phyloP scores from a whole-genome alignment of 2,888 invertebrate species.

The Tuberolachnus salignus region DNA sequence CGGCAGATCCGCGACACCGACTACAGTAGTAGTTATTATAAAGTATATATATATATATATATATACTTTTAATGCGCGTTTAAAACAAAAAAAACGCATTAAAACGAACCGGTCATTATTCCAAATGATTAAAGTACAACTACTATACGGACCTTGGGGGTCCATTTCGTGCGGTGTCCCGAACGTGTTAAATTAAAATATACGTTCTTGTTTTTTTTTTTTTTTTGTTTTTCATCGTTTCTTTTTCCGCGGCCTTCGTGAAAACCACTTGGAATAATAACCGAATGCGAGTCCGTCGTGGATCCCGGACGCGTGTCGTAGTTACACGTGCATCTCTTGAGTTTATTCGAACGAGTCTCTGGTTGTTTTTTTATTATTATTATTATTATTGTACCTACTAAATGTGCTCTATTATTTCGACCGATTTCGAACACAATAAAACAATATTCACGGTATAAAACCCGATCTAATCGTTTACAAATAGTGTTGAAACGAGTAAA shows the following conservation, averaged over 20 bases:
- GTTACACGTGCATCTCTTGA: background rate
- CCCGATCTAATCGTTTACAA: too few relatives aligned
- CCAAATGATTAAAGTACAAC: conserved; percentile 28
- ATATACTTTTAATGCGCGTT: background rate
- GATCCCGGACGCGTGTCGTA: too few relatives aligned
- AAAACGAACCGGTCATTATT: conserved; percentile 42
- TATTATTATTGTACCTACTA: background rate
- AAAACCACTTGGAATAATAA: background rate
- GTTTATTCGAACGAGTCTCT: background rate
- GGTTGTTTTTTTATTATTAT: background rate
- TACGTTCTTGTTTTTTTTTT: background rate
- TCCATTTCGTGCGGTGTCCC: conserved; percentile 1
- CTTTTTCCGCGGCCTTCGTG: conserved; percentile 10
- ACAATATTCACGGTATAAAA: too few relatives aligned
- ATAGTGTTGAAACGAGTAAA: too few relatives aligned
- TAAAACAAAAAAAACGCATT: background rate
- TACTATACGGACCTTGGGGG: conserved; percentile 3
- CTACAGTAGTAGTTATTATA: conserved; percentile 12
- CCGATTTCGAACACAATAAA: too few relatives aligned
- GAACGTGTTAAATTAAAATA: too few relatives aligned
- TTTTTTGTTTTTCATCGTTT: conserved; percentile 30
- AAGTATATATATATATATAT: background rate
- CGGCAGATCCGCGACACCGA: background rate
- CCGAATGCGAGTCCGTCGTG: too few relatives aligned
- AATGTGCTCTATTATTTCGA: background rate